phyloP scores from a whole-genome alignment of 2,113 vertebrate species.

The Phrynosoma blainvillii region DNA sequence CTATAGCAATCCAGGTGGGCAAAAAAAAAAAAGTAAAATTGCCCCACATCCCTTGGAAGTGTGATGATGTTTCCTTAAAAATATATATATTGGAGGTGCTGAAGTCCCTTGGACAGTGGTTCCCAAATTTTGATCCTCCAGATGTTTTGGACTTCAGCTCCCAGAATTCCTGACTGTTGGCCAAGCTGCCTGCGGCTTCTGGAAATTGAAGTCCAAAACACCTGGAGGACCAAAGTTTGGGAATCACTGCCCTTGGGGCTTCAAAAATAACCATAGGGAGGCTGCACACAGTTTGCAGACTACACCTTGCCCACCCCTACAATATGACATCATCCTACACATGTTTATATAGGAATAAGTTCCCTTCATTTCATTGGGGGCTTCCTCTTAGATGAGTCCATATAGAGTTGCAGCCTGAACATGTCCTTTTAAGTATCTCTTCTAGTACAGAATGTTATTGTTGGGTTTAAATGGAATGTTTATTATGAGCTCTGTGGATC shows the following conservation, averaged over 20 bases:
- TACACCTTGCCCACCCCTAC: too few species aligned
- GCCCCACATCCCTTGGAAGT: too few species aligned
- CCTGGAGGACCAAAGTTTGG: too few species aligned
- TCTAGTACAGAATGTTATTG: background rate
- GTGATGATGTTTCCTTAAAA: background rate
- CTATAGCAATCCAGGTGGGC: background rate
- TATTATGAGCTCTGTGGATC: background rate
- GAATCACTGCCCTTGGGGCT: too few species aligned
- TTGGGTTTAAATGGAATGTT: background rate
- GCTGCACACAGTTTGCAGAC: too few species aligned
- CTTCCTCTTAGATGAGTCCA: background rate
- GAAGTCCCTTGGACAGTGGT: background rate
- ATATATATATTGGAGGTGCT: background rate
- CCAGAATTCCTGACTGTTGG: too few species aligned
- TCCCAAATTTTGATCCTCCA: too few species aligned
- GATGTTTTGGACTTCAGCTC: too few species aligned
- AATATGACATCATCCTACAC: background rate
- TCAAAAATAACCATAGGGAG: too few species aligned
- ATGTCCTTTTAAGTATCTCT: background rate
- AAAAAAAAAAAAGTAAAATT: too few species aligned
- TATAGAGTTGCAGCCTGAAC: background rate
- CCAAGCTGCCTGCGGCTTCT: too few species aligned
- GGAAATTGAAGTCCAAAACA: too few species aligned
- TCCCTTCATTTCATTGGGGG: background rate
- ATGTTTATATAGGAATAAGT: background rate